Evolutionary conservation across 2,888 invertebrate species (phyloP).

Genomic region (Papilio elwesi): DNA sequence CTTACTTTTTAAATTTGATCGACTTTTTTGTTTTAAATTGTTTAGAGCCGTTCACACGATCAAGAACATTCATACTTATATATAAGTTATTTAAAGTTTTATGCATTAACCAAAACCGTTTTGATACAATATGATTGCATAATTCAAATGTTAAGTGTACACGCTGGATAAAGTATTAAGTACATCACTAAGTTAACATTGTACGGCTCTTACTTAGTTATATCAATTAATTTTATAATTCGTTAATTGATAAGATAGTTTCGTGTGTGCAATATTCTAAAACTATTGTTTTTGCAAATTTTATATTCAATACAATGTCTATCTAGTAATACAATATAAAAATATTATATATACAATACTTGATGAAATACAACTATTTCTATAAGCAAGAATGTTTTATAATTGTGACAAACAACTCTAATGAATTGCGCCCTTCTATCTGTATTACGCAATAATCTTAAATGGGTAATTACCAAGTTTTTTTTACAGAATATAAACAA

Average conservation of each 20-base stretch:
- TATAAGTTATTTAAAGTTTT: not conserved
- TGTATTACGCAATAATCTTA: conserved; percentile 10
- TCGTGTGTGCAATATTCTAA: no score
- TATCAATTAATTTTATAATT: no score
- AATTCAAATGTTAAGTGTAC: no score
- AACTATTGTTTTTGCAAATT: no score
- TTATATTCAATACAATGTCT: no score
- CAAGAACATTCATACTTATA: not conserved
- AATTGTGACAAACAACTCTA: not conserved
- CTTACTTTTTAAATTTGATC: conserved; percentile 10
- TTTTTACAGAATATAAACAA: not conserved
- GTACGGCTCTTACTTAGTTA: no score
- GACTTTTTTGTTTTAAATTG: conserved; percentile 10
- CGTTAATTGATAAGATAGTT: no score
- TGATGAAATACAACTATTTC: no score
- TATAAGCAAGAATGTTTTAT: no score
- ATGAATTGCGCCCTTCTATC: not conserved
- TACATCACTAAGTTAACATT: not conserved
- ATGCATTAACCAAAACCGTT: conserved; percentile 3
- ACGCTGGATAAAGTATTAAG: not conserved
- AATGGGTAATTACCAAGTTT: conserved; percentile 14
- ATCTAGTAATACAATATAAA: no score
- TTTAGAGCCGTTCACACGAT: not conserved
- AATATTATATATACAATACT: no score
- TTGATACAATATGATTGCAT: not conserved